These are phyloP conservation scores for Caloenas nicobarica DNA, from an alignment of 2,113 vertebrate genomes.

Conservation along the genomic window DNA sequence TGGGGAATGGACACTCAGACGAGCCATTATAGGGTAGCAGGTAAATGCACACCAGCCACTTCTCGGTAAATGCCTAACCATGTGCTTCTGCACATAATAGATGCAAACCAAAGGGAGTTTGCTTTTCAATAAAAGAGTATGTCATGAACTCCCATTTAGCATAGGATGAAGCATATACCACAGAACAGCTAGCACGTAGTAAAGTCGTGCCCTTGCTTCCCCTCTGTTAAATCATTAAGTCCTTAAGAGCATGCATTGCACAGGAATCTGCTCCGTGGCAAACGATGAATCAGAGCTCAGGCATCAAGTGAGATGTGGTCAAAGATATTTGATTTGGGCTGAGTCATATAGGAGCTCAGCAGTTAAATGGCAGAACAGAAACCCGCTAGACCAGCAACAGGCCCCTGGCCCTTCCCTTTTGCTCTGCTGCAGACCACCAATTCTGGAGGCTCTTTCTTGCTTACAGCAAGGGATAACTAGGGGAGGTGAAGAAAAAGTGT, in stretches of 20 bases:
- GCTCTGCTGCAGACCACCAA: neutral
- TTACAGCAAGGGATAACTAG: neutral
- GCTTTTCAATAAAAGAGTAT: neutral
- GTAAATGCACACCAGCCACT: neutral
- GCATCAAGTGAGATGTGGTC: neutral
- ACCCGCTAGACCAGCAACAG: neutral
- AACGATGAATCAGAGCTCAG: neutral
- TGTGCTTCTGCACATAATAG: neutral
- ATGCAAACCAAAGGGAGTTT: neutral
- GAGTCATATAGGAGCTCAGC: neutral
- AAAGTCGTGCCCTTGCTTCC: neutral
- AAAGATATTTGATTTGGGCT: neutral
- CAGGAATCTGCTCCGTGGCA: neutral
- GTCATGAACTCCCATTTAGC: neutral
- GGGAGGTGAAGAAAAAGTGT: neutral
- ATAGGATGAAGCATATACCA: neutral
- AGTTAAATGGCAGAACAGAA: neutral
- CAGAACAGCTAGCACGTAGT: neutral
- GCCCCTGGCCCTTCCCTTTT: neutral
- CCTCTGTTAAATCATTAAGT: neutral
- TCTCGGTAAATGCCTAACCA: neutral
- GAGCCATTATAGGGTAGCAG: neutral
- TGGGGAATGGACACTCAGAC: neutral
- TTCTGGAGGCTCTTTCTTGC: neutral
- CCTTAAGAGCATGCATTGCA: neutral